Evolutionary conservation across 2,888 invertebrate species (phyloP).

Genomic region (Notodonta dromedarius): DNA sequence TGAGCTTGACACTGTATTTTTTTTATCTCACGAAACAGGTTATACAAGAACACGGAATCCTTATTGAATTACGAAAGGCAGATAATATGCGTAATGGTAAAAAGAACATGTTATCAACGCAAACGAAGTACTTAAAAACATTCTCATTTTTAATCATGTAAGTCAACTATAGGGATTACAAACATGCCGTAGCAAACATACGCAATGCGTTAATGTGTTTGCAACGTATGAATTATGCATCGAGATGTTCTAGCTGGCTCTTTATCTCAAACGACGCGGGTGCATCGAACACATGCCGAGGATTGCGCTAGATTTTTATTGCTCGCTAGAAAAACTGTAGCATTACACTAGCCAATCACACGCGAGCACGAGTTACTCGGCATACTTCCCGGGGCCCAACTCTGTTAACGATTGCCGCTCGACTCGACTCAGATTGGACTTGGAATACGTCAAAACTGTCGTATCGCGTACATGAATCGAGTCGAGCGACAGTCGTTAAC

Average conservation of each 20-base stretch:
- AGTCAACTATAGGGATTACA: constrained; percentile 43
- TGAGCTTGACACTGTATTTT: constrained; percentile 4
- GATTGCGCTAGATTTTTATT: constrained; percentile 46
- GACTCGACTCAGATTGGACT: too few relatives aligned
- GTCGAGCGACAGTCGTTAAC: too few relatives aligned
- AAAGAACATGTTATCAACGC: too few relatives aligned
- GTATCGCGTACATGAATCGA: too few relatives aligned
- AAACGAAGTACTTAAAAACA: not conserved
- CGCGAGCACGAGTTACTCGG: constrained; percentile 6
- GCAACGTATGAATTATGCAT: constrained; percentile 68
- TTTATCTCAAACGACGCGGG: constrained; percentile 56
- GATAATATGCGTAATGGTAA: too few relatives aligned
- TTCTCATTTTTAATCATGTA: not conserved
- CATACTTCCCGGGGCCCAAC: constrained; percentile 15
- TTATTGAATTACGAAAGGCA: too few relatives aligned
- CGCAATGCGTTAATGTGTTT: constrained; percentile 65
- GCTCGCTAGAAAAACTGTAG: constrained; percentile 30
- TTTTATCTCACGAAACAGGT: not conserved
- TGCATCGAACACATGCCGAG: constrained; percentile 57
- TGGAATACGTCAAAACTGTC: too few relatives aligned
- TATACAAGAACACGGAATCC: not conserved
- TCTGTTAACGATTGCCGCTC: too few relatives aligned
- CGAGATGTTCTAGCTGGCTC: constrained; percentile 50
- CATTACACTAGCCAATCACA: constrained; percentile 10
- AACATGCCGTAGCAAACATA: constrained; percentile 55